Evolutionary conservation across 2,113 vertebrate genomes (phyloP), one percentile per base, ranked within the genome.

Genomic region (Notothenia rossii): DNA sequence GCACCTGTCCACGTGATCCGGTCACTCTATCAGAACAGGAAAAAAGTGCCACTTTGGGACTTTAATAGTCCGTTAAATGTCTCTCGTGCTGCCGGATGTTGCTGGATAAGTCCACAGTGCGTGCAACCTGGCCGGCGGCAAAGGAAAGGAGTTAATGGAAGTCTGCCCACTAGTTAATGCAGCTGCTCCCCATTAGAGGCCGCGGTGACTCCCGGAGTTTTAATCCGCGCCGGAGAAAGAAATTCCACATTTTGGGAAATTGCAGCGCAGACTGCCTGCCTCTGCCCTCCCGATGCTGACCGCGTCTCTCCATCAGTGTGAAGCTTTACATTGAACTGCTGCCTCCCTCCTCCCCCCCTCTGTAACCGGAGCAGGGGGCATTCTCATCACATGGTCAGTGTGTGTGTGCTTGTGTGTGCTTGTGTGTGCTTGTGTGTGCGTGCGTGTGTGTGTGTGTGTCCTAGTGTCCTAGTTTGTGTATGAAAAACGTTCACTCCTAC

Each of bases 321-420:
- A 82, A 75, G 77, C 86, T 90, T 92, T 85, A 72, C 88, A 79
- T 87, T 86, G 65, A 80, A 74, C 65, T 64, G 86, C 77, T 90
- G 82, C 82, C 89, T 86, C 76, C 85, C 86, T 77, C 85, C 74
- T 68, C 74, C 67, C 72, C 84, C 58, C 75, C 83, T 29, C 65
- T 83, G 90, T 87, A 92, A 93, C 91, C 72, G 75, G 82, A 92
- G 83, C 87, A 79, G 79, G 70, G 86, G 83, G 62, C 84, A 91
- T 71, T 66, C 83, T 83, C 62, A 74, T 94, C 91, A 93, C 93
- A 91, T 93, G 91, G 82, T 84, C 82, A 64, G 40, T 18, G 69
- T 59, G 82, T 77, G 72, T 13, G 72, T 45, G 72, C 20, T 72
- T 53, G 51, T 11, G 14, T 49, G 14, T 29, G 45, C 55, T 45